A percentile compares a stretch with the other conserved stretches of the same genome.
Conservation (phyloP, 2,113 vertebrate species). For the Sorex araneus region DNA sequence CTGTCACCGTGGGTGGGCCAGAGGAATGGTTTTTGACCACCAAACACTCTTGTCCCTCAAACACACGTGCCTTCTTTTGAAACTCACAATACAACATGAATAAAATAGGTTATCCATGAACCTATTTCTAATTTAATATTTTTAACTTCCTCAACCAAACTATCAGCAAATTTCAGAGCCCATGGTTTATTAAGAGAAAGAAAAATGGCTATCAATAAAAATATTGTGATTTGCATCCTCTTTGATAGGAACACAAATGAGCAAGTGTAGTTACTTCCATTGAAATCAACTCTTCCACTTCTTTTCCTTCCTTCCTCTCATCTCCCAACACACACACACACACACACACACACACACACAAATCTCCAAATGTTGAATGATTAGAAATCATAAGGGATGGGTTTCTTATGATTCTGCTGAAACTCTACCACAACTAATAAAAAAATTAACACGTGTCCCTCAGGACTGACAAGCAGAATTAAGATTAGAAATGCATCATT, state of each 20-base stretch:
- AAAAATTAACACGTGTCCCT: slow-evolving; percentile 58
- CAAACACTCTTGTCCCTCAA: too few species aligned
- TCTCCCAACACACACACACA: background rate
- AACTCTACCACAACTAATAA: background rate
- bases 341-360: background rate
- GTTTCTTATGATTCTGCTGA: slow-evolving; percentile 57
- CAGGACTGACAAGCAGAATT: slow-evolving; percentile 68
- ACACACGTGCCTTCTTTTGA: too few species aligned
- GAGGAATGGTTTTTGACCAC: too few species aligned
- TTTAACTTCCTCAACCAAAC: background rate
- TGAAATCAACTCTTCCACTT: slow-evolving; percentile 45
- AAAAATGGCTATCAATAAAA: slow-evolving; percentile 19
- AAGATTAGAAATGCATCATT: slow-evolving; percentile 54
- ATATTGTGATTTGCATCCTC: background rate
- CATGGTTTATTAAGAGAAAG: background rate
- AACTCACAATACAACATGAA: too few species aligned
- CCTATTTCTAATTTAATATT: background rate
- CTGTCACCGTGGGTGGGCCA: too few species aligned
- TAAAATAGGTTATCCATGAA: background rate
- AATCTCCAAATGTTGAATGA: background rate
- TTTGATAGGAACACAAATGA: slow-evolving; percentile 5
- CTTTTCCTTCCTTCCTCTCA: background rate
- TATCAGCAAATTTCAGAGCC: slow-evolving; percentile 45
- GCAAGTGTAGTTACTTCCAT: background rate
- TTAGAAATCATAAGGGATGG: slow-evolving; percentile 19